Evolutionary conservation across 1,140 invertebrate species (phyloP).

Genomic region (Tetragonula clypearis): DNA sequence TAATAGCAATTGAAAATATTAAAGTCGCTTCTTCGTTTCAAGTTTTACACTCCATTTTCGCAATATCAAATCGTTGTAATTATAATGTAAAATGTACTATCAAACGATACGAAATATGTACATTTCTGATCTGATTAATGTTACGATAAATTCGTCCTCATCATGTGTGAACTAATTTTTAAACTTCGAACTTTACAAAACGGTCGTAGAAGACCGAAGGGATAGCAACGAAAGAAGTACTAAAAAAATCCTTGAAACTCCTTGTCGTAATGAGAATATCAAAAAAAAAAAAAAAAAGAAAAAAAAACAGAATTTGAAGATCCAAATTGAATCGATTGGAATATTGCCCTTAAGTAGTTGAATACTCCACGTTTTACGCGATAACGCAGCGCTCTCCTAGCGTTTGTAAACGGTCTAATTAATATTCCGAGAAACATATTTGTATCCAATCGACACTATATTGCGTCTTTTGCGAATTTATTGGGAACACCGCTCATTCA

Average conservation of each 20-base stretch:
- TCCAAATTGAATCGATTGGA: background rate
- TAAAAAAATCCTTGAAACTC: background rate
- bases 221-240: background rate
- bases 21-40: no score
- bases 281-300: background rate
- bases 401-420: background rate
- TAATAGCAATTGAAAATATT: no score
- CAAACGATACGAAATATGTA: background rate
- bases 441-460: background rate
- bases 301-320: background rate
- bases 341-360: background rate
- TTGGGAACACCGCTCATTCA: background rate
- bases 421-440: background rate
- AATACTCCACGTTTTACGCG: background rate
- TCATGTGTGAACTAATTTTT: no score
- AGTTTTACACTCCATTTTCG: no score
- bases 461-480: background rate
- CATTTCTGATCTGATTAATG: background rate
- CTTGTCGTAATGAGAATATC: background rate
- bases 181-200: no score
- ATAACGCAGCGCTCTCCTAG: background rate
- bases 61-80: no score
- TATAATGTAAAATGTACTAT: background rate
- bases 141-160: background rate
- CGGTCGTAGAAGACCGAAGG: background rate